Percentiles rank a stretch among this genome's conserved stretches.
These are phyloP conservation scores for zebrafish (Danio rerio) DNA, from an alignment of 2,113 vertebrate genomes.

Conservation along the genomic window DNA sequence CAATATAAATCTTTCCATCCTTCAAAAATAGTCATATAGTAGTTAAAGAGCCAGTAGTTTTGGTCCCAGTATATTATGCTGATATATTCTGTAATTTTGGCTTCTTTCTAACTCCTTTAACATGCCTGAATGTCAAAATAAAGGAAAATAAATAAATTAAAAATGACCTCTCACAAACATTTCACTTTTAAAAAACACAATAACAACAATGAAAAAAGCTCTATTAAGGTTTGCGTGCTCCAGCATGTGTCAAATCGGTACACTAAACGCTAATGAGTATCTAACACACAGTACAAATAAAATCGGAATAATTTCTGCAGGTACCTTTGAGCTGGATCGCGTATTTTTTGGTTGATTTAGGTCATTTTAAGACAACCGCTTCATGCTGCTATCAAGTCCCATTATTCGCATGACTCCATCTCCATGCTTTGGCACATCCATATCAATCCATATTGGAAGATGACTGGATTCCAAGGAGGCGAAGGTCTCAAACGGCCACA, in stretches of 20 bases:
- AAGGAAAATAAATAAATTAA: conserved; percentile 51
- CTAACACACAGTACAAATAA: conserved; percentile 21
- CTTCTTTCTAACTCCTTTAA: conserved; percentile 28
- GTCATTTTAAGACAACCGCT: background rate
- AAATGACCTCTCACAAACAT: conserved; percentile 26
- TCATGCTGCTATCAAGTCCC: conserved; percentile 43
- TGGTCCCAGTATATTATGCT: conserved; percentile 20
- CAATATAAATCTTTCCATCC: conserved; percentile 43
- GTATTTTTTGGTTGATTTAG: conserved; percentile 2
- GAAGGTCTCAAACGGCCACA: conserved; percentile 38
- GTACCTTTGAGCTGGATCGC: conserved; percentile 21
- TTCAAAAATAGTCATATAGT: conserved; percentile 25
- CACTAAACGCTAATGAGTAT: background rate
- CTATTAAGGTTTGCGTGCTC: background rate
- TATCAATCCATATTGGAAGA: conserved; percentile 52
- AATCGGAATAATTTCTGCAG: background rate
- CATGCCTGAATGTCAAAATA: conserved; percentile 14
- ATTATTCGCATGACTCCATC: conserved; percentile 21
- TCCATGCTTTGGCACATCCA: conserved; percentile 51
- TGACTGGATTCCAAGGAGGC: conserved; percentile 29
- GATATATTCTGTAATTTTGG: conserved; percentile 38
- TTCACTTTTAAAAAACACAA: conserved; percentile 16
- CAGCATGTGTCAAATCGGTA: conserved; percentile 13
- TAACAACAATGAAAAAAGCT: conserved; percentile 7
- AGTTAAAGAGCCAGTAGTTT: conserved; percentile 9